phyloP scores from a whole-genome alignment of 1,140 invertebrate species.

The Holotrichia oblita region DNA sequence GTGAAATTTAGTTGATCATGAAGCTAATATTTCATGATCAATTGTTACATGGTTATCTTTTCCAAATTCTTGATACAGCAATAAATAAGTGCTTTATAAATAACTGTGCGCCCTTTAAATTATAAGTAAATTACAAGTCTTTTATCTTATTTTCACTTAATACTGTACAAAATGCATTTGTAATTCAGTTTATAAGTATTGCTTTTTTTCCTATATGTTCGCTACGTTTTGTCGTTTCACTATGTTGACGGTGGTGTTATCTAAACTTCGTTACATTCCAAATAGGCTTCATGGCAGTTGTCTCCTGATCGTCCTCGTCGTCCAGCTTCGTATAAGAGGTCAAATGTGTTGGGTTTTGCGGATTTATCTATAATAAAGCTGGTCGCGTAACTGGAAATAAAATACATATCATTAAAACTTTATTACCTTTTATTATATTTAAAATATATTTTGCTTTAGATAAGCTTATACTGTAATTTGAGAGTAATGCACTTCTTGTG shows the following conservation, averaged over 20 bases:
- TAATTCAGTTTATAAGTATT: slow-evolving; percentile 17
- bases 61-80: neutral
- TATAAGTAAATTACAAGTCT: slow-evolving; percentile 23
- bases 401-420: neutral
- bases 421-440: no score
- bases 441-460: no score
- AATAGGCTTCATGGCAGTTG: slow-evolving; percentile 82
- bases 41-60: neutral
- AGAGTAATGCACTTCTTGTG: no score
- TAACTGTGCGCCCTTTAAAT: neutral
- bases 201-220: neutral
- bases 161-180: slow-evolving; percentile 17
- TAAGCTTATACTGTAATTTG: no score
- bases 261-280: slow-evolving; percentile 89
- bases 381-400: slow-evolving; percentile 77
- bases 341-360: slow-evolving; percentile 76
- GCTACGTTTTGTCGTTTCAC: slow-evolving; percentile 7
- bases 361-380: slow-evolving; percentile 82
- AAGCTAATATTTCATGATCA: no score
- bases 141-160: slow-evolving; percentile 7
- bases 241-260: neutral
- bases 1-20: neutral
- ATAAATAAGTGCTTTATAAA: slow-evolving; percentile 33
- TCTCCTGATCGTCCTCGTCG: slow-evolving; percentile 83
- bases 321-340: slow-evolving; percentile 83